These are phyloP conservation scores for Uloborus plumipes DNA, from an alignment of 2,888 invertebrate genomes.

Conservation along the genomic window DNA sequence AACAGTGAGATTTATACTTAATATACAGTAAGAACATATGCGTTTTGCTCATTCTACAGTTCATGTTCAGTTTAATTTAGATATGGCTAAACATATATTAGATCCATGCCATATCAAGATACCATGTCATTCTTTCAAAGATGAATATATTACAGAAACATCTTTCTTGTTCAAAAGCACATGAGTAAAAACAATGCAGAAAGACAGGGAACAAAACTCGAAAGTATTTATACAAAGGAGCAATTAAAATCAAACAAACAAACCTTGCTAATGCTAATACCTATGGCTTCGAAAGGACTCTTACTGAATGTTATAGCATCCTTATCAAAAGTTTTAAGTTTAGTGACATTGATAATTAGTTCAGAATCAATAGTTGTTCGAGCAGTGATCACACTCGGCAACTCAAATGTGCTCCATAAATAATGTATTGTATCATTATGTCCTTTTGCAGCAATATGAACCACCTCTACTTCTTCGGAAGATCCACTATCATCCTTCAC, in stretches of 20 bases:
- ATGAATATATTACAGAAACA: too few species aligned
- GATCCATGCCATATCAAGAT: too few species aligned
- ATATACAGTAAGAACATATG: too few species aligned
- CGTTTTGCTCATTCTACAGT: too few species aligned
- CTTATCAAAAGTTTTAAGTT: slow-evolving; percentile 16
- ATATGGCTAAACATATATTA: too few species aligned
- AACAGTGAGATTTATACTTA: too few species aligned
- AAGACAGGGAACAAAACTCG: too few species aligned
- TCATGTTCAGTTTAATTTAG: too few species aligned
- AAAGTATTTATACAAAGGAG: too few species aligned
- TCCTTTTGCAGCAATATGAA: slow-evolving; percentile 32
- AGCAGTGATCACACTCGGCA: slow-evolving; percentile 43
- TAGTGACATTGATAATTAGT: slow-evolving; percentile 22
- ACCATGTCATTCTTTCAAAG: too few species aligned
- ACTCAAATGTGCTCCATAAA: slow-evolving; percentile 45
- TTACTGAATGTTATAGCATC: slow-evolving; percentile 36
- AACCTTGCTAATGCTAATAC: slow-evolving; percentile 44
- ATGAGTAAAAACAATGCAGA: too few species aligned
- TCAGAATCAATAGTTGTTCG: slow-evolving; percentile 35
- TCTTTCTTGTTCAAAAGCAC: too few species aligned
- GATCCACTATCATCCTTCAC: not conserved
- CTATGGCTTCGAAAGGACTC: slow-evolving; percentile 18
- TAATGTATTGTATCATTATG: slow-evolving; percentile 39
- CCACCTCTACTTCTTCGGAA: slow-evolving; percentile 2
- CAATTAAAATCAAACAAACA: not conserved